phyloP scores from a whole-genome alignment of 2,113 vertebrate species.

The Daphoenositta chrysoptera region DNA sequence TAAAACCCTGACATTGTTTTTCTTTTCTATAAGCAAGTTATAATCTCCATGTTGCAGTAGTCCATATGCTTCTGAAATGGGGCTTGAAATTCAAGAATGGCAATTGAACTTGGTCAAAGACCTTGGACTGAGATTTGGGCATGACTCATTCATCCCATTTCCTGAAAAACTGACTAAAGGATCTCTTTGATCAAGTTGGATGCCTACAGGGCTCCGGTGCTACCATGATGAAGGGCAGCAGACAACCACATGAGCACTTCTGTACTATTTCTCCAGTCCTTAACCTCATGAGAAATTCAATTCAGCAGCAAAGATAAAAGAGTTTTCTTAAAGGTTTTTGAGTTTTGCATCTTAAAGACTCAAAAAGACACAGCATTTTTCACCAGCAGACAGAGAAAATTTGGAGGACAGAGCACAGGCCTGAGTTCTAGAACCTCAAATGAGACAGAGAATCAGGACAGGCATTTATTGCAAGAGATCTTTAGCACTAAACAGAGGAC shows the following conservation, averaged over 20 bases:
- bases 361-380: not conserved
- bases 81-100: not conserved
- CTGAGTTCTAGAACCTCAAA: not conserved
- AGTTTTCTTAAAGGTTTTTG: not conserved
- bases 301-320: not conserved
- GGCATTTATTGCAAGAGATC: not conserved
- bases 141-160: not conserved
- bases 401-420: not conserved
- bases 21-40: not conserved
- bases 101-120: not conserved
- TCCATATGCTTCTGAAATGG: not conserved
- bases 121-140: not conserved
- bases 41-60: not conserved
- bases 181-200: not conserved
- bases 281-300: not conserved
- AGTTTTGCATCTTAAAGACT: not conserved
- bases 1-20: not conserved
- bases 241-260: not conserved
- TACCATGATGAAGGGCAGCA: not conserved
- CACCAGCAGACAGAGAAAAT: not conserved
- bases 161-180: not conserved
- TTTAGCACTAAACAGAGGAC: not conserved
- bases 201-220: not conserved
- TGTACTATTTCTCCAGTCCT: not conserved
- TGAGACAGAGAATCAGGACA: not conserved